Conservation (phyloP, 2,888 invertebrate genomes). For the Ormyrus labotus region DNA sequence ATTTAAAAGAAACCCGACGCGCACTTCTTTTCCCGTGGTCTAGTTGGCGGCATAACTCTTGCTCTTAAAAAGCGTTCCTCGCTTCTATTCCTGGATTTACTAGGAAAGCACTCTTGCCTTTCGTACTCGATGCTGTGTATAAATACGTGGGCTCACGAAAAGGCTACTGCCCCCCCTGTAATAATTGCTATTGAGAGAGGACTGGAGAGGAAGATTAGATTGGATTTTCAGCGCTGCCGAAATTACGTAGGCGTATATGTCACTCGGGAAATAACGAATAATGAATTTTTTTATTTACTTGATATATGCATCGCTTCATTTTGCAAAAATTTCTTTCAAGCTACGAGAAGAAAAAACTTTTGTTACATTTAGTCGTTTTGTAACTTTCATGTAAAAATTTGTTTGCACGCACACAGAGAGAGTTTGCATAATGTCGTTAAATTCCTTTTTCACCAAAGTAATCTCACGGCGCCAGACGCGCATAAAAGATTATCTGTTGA, state of each 20-base stretch:
- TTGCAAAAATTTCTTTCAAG: too few relatives aligned
- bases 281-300: too few relatives aligned
- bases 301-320: too few relatives aligned
- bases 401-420: too few relatives aligned
- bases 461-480: background rate
- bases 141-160: constrained; percentile 25
- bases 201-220: background rate
- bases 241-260: too few relatives aligned
- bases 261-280: too few relatives aligned
- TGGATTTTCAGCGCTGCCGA: background rate
- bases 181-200: constrained; percentile 25
- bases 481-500: constrained; percentile 2
- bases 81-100: constrained; percentile 32
- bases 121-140: constrained; percentile 7
- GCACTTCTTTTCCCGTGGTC: constrained; percentile 7
- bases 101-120: constrained; percentile 25
- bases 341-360: too few relatives aligned
- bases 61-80: background rate
- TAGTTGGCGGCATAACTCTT: constrained; percentile 11
- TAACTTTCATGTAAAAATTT: too few relatives aligned
- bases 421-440: too few relatives aligned
- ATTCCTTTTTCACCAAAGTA: background rate
- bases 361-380: too few relatives aligned
- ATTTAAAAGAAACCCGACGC: constrained; percentile 13
- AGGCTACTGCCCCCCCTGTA: constrained; percentile 26